Conservation (phyloP, 1,140 invertebrate species). For the Lasaia peninsularis region DNA sequence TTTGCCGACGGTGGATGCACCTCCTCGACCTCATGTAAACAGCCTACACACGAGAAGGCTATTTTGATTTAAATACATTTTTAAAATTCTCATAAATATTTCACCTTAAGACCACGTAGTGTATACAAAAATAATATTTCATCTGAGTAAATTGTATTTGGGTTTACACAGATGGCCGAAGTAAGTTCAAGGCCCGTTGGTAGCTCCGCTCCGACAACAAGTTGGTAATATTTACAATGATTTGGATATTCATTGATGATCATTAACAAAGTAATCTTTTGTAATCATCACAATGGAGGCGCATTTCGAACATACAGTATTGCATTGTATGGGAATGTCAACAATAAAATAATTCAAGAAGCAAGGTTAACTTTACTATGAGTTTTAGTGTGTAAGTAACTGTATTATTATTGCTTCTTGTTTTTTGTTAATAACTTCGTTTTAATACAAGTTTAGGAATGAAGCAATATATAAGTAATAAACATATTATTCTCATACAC, state of each 20-base stretch:
- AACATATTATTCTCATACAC: too few species aligned
- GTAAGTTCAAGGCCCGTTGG: slow-evolving; percentile 56
- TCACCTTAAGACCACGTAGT: background rate
- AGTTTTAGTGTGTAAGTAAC: slow-evolving; percentile 15
- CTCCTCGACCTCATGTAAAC: slow-evolving; percentile 47
- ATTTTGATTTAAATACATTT: slow-evolving; percentile 15
- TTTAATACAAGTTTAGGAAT: background rate
- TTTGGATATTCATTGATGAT: slow-evolving; percentile 45
- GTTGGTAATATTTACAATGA: slow-evolving; percentile 31
- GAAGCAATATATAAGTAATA: too few species aligned
- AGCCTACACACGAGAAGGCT: slow-evolving; percentile 27
- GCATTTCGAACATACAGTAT: slow-evolving; percentile 34
- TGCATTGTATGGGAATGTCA: slow-evolving; percentile 28
- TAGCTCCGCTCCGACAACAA: slow-evolving; percentile 22
- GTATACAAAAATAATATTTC: slow-evolving; percentile 1
- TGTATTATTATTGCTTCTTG: background rate
- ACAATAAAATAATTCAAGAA: slow-evolving; percentile 31
- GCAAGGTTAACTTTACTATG: slow-evolving; percentile 31
- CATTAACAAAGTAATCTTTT: slow-evolving; percentile 39
- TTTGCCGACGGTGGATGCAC: slow-evolving; percentile 67
- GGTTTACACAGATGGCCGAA: slow-evolving; percentile 55
- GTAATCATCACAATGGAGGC: slow-evolving; percentile 34
- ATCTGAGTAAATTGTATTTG: slow-evolving; percentile 27
- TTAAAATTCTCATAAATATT: background rate
- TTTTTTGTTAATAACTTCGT: background rate